A percentile compares a stretch with the other conserved stretches of the same genome.
phyloP scores from a whole-genome alignment of 2,888 invertebrate species.

The Timandra comae region DNA sequence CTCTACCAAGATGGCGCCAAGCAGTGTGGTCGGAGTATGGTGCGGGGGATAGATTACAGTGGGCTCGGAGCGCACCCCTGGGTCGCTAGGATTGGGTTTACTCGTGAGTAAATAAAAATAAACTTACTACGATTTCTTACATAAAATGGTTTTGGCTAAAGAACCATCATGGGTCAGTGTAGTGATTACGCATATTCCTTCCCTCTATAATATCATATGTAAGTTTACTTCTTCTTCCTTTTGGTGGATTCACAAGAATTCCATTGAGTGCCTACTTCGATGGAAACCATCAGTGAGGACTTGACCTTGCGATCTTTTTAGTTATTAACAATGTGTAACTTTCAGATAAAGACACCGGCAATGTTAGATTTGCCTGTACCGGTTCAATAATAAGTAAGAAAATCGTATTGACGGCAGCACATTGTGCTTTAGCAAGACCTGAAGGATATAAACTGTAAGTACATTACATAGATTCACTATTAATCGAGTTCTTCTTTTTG shows the following conservation, averaged over 20 bases:
- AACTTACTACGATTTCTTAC: too few relatives aligned
- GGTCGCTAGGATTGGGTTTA: slow-evolving; percentile 85
- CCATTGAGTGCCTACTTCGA: too few relatives aligned
- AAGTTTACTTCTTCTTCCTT: too few relatives aligned
- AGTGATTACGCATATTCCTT: too few relatives aligned
- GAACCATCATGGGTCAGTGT: too few relatives aligned
- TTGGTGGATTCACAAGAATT: too few relatives aligned
- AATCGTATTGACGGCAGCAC: slow-evolving; percentile 84
- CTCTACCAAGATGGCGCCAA: slow-evolving; percentile 58
- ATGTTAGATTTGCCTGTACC: slow-evolving; percentile 84
- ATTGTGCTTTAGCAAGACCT: slow-evolving; percentile 86
- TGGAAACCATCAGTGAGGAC: too few relatives aligned
- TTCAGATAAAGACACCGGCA: slow-evolving; percentile 81
- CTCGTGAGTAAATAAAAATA: slow-evolving; percentile 73
- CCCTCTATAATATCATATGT: slow-evolving; percentile 2
- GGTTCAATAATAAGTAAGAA: slow-evolving; percentile 82
- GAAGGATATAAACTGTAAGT: slow-evolving; percentile 86
- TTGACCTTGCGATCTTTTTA: too few relatives aligned
- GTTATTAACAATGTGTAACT: too few relatives aligned
- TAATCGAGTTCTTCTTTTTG: too few relatives aligned
- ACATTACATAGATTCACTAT: too few relatives aligned
- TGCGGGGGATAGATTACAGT: slow-evolving; percentile 79
- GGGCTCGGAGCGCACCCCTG: slow-evolving; percentile 86
- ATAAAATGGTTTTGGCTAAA: too few relatives aligned
- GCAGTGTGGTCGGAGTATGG: slow-evolving; percentile 80